Evolutionary conservation across 1,140 invertebrate genomes (phyloP), one percentile per base, ranked within the genome.

Genomic region (Piezodorus guildinii): DNA sequence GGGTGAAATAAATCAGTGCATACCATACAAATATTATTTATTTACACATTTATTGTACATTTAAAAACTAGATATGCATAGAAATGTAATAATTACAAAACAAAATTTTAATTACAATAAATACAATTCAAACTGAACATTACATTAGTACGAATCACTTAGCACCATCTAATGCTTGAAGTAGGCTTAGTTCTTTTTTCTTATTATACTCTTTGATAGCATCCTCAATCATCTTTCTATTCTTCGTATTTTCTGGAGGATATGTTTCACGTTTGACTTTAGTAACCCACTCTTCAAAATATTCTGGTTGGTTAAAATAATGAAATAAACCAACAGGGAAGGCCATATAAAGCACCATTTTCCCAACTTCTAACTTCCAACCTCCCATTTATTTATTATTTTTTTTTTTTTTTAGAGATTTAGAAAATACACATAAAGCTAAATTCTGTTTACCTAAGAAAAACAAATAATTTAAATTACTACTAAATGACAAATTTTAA

Each of bases 271-370:
- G 73, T 70, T 85, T 85, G 45, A 80, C 83, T 65, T 85, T 80
- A 30, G 81, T 83, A 8, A 92, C 82, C 82, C 82, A 88, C 64
- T 87, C 80, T 72, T 92, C 88, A 73, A 90, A 91, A 71, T 85
- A 86, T 52, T 81, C 77, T 8, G 90, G 85, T 70, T 91, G 87
- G 74, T 94, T 93, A 70, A 92, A 93, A 66, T 84, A 81, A 73
- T 93, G 88, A 70, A 94, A 95, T 14, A 89, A 69, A 4, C 72
- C 77, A 5, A 94, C 89, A 0, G 91, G 91, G 74, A 94, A 94
- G 0, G 81, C 75, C 77, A 94, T 85, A 70, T 94, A 95, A 63
- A 92, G 70, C 25, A 80, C 81, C 88, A 95, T 91, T 77, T 83
- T 86, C 16, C 75, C 79, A 10, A 90, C 80, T 79, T 94, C 91